phyloP scores from a whole-genome alignment of 2,888 invertebrate species.

The Papilio elwesi region DNA sequence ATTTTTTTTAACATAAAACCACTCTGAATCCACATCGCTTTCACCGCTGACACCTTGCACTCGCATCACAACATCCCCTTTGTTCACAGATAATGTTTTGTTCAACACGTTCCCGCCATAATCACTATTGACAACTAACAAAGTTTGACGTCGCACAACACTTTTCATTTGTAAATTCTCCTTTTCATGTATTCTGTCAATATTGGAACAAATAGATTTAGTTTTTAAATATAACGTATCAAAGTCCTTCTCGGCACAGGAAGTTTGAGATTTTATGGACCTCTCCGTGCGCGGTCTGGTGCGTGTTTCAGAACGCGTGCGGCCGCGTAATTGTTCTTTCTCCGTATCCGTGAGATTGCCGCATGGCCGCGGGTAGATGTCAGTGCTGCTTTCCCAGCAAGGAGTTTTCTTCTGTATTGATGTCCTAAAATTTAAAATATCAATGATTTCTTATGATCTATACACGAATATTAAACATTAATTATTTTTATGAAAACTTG shows the following conservation, averaged over 20 bases:
- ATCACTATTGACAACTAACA: conserved; percentile 88
- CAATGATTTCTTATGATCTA: background rate
- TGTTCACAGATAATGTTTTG: conserved; percentile 86
- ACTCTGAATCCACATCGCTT: conserved; percentile 86
- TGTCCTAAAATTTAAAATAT: conserved; percentile 60
- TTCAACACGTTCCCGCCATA: conserved; percentile 84
- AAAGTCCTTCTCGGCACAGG: conserved; percentile 88
- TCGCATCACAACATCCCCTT: conserved; percentile 90
- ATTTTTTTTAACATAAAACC: conserved; percentile 90
- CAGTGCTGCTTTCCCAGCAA: conserved; percentile 92
- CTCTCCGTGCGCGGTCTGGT: conserved; percentile 74
- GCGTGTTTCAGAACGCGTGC: conserved; percentile 88
- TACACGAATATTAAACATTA: too few relatives aligned
- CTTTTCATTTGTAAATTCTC: conserved; percentile 49
- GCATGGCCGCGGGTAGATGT: conserved; percentile 91
- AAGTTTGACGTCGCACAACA: conserved; percentile 82
- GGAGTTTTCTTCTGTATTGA: conserved; percentile 85
- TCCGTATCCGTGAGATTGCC: conserved; percentile 93
- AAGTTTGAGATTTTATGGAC: conserved; percentile 58
- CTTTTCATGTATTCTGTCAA: conserved; percentile 60
- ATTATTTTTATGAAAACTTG: too few relatives aligned
- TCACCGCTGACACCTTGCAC: conserved; percentile 74
- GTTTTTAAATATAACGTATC: conserved; percentile 87
- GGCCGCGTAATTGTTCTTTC: conserved; percentile 86
- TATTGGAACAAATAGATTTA: conserved; percentile 71